phyloP scores from a whole-genome alignment of 2,888 invertebrate genomes.

The Zhuqinia jingwanae region DNA sequence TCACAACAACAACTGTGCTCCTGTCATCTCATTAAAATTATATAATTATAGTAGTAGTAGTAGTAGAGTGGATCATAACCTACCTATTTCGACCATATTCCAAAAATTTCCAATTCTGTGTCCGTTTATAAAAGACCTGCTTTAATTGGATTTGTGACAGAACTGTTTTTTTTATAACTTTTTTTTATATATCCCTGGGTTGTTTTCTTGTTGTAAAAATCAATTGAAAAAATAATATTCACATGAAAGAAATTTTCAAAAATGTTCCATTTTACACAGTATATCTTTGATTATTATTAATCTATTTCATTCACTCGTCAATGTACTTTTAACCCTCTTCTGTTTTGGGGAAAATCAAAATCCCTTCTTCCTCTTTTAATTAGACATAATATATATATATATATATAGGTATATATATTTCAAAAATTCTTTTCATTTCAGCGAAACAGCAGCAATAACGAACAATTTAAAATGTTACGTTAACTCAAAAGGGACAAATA shows the following conservation, averaged over 20 bases:
- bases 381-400: background rate
- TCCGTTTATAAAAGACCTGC: conserved; percentile 31
- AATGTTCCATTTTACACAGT: background rate
- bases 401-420: too few species aligned
- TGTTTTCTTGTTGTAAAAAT: conserved; percentile 25
- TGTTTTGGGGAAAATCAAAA: background rate
- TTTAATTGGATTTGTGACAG: conserved; percentile 44
- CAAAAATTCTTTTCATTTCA: too few species aligned
- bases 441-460: background rate
- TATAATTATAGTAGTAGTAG: too few species aligned
- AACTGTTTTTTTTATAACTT: background rate
- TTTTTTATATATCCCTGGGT: conserved; percentile 28
- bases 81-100: background rate
- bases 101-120: conserved; percentile 38
- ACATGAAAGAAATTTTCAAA: conserved; percentile 25
- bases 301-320: background rate
- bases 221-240: conserved; percentile 42
- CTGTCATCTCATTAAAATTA: background rate
- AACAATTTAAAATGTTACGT: background rate
- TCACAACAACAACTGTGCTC: background rate
- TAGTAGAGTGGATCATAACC: background rate
- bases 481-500: background rate
- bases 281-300: background rate
- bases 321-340: background rate
- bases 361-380: conserved; percentile 5